Conservation (phyloP, 2,888 invertebrate genomes). For the Lysandra bellargus region DNA sequence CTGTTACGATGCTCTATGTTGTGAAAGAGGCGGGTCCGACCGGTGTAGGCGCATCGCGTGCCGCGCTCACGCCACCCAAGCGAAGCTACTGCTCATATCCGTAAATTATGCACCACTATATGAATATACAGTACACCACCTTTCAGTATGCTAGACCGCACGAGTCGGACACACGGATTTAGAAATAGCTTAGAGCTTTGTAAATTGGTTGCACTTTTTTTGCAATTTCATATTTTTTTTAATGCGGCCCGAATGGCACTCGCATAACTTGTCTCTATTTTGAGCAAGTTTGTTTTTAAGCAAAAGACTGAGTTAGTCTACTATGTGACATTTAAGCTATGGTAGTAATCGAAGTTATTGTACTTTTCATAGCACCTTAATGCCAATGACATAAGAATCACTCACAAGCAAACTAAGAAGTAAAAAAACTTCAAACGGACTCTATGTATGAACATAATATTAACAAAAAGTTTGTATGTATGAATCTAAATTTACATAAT, state of each 20-base stretch:
- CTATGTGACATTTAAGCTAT: background rate
- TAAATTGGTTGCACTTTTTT: no score
- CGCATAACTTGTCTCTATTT: no score
- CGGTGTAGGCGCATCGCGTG: slow-evolving; percentile 63
- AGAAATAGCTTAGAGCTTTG: no score
- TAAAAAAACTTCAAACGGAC: background rate
- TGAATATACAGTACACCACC: background rate
- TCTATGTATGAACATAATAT: slow-evolving; percentile 3
- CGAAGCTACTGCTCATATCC: slow-evolving; percentile 57
- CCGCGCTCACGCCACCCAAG: slow-evolving; percentile 69
- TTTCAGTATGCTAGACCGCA: background rate
- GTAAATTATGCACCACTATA: background rate
- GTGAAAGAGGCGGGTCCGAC: slow-evolving; percentile 61
- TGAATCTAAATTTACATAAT: background rate
- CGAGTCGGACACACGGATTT: no score
- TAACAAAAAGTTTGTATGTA: background rate
- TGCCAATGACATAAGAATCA: background rate
- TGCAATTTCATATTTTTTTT: no score
- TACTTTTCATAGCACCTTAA: background rate
- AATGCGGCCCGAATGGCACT: no score
- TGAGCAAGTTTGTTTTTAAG: no score
- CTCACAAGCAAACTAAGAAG: background rate
- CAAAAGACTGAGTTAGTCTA: background rate
- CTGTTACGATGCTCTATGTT: slow-evolving; percentile 50
- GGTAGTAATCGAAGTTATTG: background rate